Percentiles rank a stretch among this genome's conserved stretches.
phyloP scores from a whole-genome alignment of 2,113 vertebrate genomes.

The Tachuris rubrigastra region DNA sequence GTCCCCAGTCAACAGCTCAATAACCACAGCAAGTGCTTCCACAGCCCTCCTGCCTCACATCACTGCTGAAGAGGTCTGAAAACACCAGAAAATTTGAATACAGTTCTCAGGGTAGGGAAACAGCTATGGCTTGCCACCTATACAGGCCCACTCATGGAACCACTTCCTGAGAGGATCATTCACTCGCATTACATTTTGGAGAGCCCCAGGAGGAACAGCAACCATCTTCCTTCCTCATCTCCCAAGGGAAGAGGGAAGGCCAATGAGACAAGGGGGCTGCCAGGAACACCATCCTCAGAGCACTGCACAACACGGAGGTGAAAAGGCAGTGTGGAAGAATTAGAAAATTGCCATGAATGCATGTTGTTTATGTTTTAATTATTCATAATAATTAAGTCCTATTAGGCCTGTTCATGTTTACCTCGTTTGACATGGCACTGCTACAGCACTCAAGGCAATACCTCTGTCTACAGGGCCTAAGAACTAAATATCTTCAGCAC shows the following conservation, averaged over 20 bases:
- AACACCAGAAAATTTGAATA: not conserved
- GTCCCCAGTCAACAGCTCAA: not conserved
- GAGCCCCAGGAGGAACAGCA: not conserved
- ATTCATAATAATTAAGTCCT: not conserved
- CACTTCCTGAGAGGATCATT: not conserved
- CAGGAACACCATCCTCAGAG: not conserved
- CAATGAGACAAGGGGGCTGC: not conserved
- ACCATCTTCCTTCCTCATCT: not conserved
- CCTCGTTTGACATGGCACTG: not conserved
- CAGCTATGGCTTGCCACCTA: not conserved
- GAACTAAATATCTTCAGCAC: not conserved
- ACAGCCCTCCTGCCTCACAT: not conserved
- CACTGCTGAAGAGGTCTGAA: not conserved
- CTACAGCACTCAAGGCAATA: not conserved
- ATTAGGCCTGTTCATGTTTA: not conserved
- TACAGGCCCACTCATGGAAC: not conserved
- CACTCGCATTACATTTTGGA: not conserved
- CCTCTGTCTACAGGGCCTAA: not conserved
- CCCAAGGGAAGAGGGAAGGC: no score
- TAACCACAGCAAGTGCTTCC: not conserved
- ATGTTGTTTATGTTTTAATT: not conserved
- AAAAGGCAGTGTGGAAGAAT: not conserved
- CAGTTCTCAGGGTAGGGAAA: accelerated
- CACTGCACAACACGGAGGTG: not conserved
- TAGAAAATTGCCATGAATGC: not conserved